Base-by-base conservation (phyloP, 2,113 vertebrate species). In the Tachysurus fulvidraco region DNA sequence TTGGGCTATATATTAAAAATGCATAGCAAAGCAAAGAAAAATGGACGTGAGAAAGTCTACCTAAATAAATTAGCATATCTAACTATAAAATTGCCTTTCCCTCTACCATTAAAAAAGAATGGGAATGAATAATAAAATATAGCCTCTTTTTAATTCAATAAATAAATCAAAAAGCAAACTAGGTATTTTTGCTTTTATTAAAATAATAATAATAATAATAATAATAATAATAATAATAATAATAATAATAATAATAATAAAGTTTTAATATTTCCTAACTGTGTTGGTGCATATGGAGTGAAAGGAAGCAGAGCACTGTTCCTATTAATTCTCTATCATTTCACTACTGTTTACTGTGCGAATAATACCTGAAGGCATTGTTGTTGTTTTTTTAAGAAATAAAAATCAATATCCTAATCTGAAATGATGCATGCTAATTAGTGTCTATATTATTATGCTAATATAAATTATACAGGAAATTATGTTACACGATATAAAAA, bases 11-110 rank as follows among this genome's bases (percentile, higher is more conserved):
- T 96, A 98, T 98, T 97, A 98, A 98, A 98, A 98, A 98, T 98
- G 96, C 97, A 98, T 97, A 97, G 98, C 96, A 98, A 98, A 97
- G 96, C 96, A 97, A 97, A 96, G 95, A 96, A 96, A 96, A 97
- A 95, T 95, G 96, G 96, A 97, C 94, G 94, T 95, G 94, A 94
- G 94, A 96, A 93, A 95, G 93, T 95, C 94, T 95, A 96, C 96
- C 94, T 96, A 96, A 95, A 95, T 95, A 95, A 95, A 95, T 96
- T 95, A 94, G 91, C 94, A 96, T 96, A 96, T 96, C 96, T 93
- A 94, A 95, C 94, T 94, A 94, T 94, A 87, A 94, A 88, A 92
- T 88, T 88, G 86, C 91, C 88, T 92, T 90, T 88, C 90, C 86
- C 80, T 91, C 77, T 90, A 90, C 84, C 88, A 87, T 88, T 59